These are phyloP conservation scores for Struthio camelus DNA, from an alignment of 2,113 vertebrate genomes.

Conservation along the genomic window DNA sequence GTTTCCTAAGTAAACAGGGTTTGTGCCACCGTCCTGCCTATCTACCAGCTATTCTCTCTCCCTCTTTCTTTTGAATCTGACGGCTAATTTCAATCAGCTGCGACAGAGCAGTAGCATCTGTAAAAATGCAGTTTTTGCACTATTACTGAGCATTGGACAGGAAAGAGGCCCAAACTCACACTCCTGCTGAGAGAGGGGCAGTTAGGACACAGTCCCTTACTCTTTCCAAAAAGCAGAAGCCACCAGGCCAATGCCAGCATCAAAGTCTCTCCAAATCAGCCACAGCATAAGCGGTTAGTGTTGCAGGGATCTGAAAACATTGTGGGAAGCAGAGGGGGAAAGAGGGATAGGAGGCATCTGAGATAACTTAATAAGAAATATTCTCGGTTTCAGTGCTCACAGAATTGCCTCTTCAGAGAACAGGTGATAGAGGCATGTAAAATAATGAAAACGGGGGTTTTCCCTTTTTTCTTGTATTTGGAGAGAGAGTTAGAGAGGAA, in stretches of 20 bases:
- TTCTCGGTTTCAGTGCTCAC: background rate
- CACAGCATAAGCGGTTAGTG: background rate
- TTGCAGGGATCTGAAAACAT: background rate
- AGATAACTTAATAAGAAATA: background rate
- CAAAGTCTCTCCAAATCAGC: background rate
- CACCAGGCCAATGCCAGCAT: background rate
- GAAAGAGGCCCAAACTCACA: background rate
- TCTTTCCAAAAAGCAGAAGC: background rate
- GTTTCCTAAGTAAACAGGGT: background rate
- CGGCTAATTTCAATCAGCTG: background rate
- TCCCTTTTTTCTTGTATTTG: background rate
- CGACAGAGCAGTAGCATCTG: background rate
- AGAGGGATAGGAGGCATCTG: background rate
- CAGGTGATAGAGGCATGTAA: background rate
- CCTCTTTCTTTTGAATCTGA: background rate
- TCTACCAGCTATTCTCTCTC: background rate
- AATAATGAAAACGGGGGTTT: background rate
- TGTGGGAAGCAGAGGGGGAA: background rate
- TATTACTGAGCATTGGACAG: background rate
- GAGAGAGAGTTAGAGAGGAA: background rate
- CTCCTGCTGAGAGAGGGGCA: background rate
- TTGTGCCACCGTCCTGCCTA: background rate
- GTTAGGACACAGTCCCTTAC: background rate
- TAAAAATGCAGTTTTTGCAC: background rate
- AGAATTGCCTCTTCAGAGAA: background rate